Percentiles rank a stretch among this genome's conserved stretches.
Evolutionary conservation across 2,797 vertebrate species (phyloP).

Genomic region (Melanotaenia pygmaea): DNA sequence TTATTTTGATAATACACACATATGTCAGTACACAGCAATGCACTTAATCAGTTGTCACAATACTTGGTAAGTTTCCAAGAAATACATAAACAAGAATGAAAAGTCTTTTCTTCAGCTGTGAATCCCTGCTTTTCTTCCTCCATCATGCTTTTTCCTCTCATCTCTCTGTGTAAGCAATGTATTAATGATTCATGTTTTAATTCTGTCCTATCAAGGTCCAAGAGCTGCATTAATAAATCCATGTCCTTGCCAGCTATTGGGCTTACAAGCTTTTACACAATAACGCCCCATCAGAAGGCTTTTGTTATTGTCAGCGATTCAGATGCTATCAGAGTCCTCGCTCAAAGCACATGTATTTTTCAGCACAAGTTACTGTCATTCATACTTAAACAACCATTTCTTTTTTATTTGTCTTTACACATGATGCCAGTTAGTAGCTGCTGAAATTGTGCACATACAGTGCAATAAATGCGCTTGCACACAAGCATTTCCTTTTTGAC

Average conservation of each 20-base stretch:
- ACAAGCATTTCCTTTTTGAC: neutral
- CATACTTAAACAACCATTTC: conserved; percentile 1
- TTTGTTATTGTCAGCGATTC: conserved; percentile 33
- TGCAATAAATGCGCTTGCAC: neutral
- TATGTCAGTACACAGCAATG: conserved; percentile 16
- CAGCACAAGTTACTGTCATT: conserved; percentile 2
- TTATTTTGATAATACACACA: conserved; percentile 28
- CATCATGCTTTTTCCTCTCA: conserved; percentile 31
- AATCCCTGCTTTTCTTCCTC: conserved; percentile 11
- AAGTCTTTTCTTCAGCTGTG: conserved; percentile 11
- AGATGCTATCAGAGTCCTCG: conserved; percentile 7
- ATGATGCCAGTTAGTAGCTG: conserved; percentile 4
- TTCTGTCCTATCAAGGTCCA: conserved; percentile 56
- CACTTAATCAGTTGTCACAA: conserved; percentile 21
- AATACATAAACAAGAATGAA: conserved; percentile 9
- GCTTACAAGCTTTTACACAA: conserved; percentile 31
- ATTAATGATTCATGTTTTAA: conserved; percentile 75
- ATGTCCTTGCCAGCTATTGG: conserved; percentile 50
- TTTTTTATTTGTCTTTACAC: neutral
- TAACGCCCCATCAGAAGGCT: conserved; percentile 15
- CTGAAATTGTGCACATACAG: neutral
- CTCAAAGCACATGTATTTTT: conserved; percentile 23
- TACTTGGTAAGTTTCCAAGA: conserved; percentile 18
- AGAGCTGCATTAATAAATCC: conserved; percentile 60
- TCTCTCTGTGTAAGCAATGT: conserved; percentile 38